phyloP scores from a whole-genome alignment of 1,140 invertebrate species.

The Magallana ariakensis region DNA sequence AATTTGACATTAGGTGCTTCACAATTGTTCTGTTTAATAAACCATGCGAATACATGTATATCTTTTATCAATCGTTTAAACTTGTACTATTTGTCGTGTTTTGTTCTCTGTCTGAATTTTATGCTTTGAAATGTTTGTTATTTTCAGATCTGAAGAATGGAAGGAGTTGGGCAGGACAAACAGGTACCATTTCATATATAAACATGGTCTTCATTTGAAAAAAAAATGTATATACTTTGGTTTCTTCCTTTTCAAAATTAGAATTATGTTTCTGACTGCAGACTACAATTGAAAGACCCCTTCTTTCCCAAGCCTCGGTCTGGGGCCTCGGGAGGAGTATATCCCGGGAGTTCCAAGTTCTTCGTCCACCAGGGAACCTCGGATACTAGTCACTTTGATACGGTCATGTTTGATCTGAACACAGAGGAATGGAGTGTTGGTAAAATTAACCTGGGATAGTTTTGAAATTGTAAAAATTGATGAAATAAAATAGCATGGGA shows the following conservation, averaged over 20 bases:
- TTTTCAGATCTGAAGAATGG: background rate
- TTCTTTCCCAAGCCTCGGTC: constrained; percentile 45
- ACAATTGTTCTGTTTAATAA: no score
- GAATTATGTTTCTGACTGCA: background rate
- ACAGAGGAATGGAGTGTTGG: constrained; percentile 50
- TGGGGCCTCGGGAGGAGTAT: constrained; percentile 58
- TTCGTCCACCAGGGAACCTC: constrained; percentile 54
- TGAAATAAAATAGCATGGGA: no score
- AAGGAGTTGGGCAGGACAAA: background rate
- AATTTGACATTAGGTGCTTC: background rate
- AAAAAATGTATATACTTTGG: no score
- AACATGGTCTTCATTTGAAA: no score
- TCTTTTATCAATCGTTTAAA: no score
- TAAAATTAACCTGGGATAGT: no score
- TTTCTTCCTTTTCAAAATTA: no score
- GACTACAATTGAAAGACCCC: background rate
- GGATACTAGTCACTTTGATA: constrained; percentile 45
- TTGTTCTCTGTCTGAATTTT: background rate
- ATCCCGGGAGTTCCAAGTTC: constrained; percentile 31
- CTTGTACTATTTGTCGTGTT: no score
- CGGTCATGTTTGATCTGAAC: constrained; percentile 46
- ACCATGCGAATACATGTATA: no score
- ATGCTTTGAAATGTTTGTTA: background rate
- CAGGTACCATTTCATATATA: no score
- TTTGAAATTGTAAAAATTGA: no score